These are phyloP conservation scores for Ecliptopera silaceata DNA, from an alignment of 2,888 invertebrate species.

Conservation along the genomic window DNA sequence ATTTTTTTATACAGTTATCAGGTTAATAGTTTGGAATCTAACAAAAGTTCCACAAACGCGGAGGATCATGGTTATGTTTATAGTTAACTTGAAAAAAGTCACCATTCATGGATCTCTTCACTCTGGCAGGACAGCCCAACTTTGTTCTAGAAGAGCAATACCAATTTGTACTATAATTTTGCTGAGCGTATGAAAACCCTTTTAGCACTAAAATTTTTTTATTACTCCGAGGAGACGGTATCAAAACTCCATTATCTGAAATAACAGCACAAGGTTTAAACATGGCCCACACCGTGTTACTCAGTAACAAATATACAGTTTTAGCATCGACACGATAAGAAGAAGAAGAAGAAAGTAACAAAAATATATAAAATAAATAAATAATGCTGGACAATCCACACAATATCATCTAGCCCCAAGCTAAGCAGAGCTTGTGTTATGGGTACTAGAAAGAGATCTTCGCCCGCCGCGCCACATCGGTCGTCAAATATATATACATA, in stretches of 20 bases:
- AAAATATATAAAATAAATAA: no score
- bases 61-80: not conserved
- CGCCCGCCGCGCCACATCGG: no score
- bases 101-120: conserved; percentile 1
- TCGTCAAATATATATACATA: no score
- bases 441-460: no score
- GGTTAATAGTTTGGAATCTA: not conserved
- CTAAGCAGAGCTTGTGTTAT: no score
- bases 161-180: conserved; percentile 48
- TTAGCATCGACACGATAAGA: no score
- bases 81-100: not conserved
- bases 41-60: not conserved
- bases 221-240: conserved; percentile 42
- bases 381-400: no score
- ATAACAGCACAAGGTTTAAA: not conserved
- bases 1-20: no score
- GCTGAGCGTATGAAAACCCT: conserved; percentile 52
- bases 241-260: conserved; percentile 26
- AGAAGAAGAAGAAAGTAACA: no score
- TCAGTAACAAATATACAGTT: not conserved
- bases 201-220: conserved; percentile 50
- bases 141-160: conserved; percentile 47
- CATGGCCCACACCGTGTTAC: not conserved
- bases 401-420: no score
- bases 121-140: conserved; percentile 4